A percentile compares a stretch with the other conserved stretches of the same genome.
phyloP scores from a whole-genome alignment of 2,888 invertebrate species.

The Diachrysia chrysitis region DNA sequence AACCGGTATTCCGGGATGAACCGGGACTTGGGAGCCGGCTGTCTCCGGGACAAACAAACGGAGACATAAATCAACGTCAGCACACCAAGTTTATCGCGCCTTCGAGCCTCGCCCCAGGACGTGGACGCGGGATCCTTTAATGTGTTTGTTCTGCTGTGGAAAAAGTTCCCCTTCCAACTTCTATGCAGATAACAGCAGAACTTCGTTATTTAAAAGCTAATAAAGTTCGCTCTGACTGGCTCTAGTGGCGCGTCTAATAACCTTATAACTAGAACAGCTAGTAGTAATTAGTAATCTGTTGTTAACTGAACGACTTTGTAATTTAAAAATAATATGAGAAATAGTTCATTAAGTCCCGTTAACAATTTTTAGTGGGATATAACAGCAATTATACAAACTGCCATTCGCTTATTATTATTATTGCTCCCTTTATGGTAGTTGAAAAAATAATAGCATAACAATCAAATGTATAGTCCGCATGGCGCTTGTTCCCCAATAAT shows the following conservation, averaged over 20 bases:
- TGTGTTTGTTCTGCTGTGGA: constrained; percentile 80
- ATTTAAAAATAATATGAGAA: constrained; percentile 32
- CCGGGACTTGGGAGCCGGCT: constrained; percentile 73
- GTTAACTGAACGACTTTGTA: constrained; percentile 19
- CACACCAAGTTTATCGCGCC: constrained; percentile 83
- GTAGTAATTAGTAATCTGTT: constrained; percentile 26
- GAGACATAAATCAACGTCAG: constrained; percentile 88
- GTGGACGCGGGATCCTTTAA: constrained; percentile 77
- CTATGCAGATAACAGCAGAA: constrained; percentile 65
- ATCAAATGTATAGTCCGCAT: background rate
- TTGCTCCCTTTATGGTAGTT: background rate
- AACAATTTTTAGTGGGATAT: background rate
- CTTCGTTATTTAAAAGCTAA: constrained; percentile 62
- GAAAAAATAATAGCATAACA: background rate
- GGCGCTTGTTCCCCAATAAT: constrained; percentile 27
- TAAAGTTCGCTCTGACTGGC: constrained; percentile 49
- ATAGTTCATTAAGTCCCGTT: constrained; percentile 8
- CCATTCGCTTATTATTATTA: background rate
- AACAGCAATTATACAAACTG: background rate
- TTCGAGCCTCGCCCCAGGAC: constrained; percentile 72
- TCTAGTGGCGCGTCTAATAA: constrained; percentile 42
- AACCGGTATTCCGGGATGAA: constrained; percentile 77
- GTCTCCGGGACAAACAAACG: constrained; percentile 85
- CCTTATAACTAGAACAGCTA: constrained; percentile 40
- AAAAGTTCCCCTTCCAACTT: constrained; percentile 66